Evolutionary conservation across 1,140 invertebrate species (phyloP).

Genomic region (Procambarus virginalis): DNA sequence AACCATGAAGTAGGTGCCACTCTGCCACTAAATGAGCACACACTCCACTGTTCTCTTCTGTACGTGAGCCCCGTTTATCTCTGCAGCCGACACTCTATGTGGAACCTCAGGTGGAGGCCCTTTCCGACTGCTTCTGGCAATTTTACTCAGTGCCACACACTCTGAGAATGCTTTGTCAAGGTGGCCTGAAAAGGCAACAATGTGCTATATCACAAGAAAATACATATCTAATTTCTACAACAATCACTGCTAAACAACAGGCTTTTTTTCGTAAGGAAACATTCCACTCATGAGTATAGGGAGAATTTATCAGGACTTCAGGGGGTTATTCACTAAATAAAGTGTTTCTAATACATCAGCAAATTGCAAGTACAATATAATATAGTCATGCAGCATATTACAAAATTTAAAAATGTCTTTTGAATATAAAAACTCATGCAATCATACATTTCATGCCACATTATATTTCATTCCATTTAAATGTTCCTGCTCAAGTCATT

Average conservation of each 20-base stretch:
- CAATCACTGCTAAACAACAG: background rate
- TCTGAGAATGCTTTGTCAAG: slow-evolving; percentile 64
- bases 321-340: slow-evolving; percentile 17
- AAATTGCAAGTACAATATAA: slow-evolving; percentile 11
- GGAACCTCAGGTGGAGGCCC: slow-evolving; percentile 43
- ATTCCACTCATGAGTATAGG: slow-evolving; percentile 24
- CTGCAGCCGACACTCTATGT: slow-evolving; percentile 27
- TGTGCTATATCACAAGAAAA: background rate
- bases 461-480: background rate
- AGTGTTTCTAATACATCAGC: slow-evolving; percentile 12
- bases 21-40: slow-evolving; percentile 72
- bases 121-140: slow-evolving; percentile 27
- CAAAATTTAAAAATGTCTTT: background rate
- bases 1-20: slow-evolving; percentile 73
- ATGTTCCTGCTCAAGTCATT: background rate
- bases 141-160: slow-evolving; percentile 53
- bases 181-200: slow-evolving; percentile 38
- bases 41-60: slow-evolving; percentile 50
- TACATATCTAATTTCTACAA: background rate
- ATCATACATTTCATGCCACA: background rate
- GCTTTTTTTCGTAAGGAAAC: slow-evolving; percentile 4
- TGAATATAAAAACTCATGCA: slow-evolving; percentile 13
- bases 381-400: slow-evolving; percentile 22
- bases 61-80: slow-evolving; percentile 49
- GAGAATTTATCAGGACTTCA: slow-evolving; percentile 28